Percentiles rank a stretch among this genome's conserved stretches.
phyloP scores from a whole-genome alignment of 2,113 vertebrate species.

The Lagenorhynchus albirostris region DNA sequence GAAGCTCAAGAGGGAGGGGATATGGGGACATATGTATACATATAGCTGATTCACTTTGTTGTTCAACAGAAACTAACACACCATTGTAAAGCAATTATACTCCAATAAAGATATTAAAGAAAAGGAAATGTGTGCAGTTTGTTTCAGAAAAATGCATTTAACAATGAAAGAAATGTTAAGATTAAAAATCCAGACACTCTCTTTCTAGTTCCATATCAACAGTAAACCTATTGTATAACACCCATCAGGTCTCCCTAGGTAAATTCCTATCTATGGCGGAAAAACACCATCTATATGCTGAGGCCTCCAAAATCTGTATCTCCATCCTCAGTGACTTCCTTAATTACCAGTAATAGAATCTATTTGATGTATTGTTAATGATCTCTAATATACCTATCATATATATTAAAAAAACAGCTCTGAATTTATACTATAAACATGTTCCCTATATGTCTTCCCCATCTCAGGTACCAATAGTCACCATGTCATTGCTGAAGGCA shows the following conservation, averaged over 20 bases:
- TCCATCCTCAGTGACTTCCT: neutral
- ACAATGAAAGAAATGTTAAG: constrained; percentile 20
- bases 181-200: constrained; percentile 1
- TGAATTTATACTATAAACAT: neutral
- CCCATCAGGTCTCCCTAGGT: neutral
- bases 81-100: too few relatives aligned
- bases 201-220: neutral
- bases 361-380: neutral
- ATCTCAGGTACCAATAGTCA: neutral
- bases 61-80: too few relatives aligned
- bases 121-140: constrained; percentile 4
- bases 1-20: too few relatives aligned
- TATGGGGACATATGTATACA: too few relatives aligned
- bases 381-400: neutral
- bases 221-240: neutral
- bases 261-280: neutral
- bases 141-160: constrained; percentile 26
- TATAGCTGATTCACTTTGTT: too few relatives aligned
- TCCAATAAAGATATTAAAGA: too few relatives aligned
- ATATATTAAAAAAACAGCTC: neutral
- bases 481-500: neutral
- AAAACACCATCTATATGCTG: neutral
- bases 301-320: neutral
- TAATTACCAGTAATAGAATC: neutral
- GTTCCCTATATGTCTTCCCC: neutral